A percentile compares a stretch with the other conserved stretches of the same genome.
Evolutionary conservation across 1,140 invertebrate species (phyloP).

Genomic region (Yoshiicerus persimilis): DNA sequence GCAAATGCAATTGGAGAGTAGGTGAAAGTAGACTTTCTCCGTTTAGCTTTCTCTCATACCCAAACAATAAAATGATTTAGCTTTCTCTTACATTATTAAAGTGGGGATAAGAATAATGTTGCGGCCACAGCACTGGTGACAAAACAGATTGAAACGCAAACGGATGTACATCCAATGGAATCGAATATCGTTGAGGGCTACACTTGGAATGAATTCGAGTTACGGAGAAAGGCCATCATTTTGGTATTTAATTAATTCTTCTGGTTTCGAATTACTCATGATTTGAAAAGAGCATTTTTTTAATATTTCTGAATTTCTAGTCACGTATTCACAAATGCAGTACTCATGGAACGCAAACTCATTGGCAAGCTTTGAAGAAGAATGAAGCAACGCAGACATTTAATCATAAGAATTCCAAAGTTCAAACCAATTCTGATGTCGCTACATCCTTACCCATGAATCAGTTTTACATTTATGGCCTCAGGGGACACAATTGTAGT

Average conservation of each 20-base stretch:
- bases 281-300: neutral
- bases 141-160: conserved; percentile 23
- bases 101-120: neutral
- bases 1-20: neutral
- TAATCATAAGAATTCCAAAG: neutral
- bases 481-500: conserved; percentile 40
- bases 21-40: neutral
- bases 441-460: conserved; percentile 24
- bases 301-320: conserved; percentile 33
- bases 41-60: neutral
- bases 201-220: conserved; percentile 75
- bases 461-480: conserved; percentile 42
- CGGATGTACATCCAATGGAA: conserved; percentile 36
- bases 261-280: neutral
- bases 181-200: conserved; percentile 55
- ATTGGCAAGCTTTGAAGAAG: conserved; percentile 27
- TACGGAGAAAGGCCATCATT: conserved; percentile 67
- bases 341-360: conserved; percentile 66
- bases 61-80: neutral
- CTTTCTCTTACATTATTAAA: neutral
- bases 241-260: conserved; percentile 59
- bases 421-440: conserved; percentile 26
- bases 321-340: conserved; percentile 59
- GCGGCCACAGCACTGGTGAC: neutral
- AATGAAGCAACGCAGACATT: conserved; percentile 30